Evolutionary conservation across 2,113 vertebrate species (phyloP).

Genomic region (Oncorhynchus gorbuscha): DNA sequence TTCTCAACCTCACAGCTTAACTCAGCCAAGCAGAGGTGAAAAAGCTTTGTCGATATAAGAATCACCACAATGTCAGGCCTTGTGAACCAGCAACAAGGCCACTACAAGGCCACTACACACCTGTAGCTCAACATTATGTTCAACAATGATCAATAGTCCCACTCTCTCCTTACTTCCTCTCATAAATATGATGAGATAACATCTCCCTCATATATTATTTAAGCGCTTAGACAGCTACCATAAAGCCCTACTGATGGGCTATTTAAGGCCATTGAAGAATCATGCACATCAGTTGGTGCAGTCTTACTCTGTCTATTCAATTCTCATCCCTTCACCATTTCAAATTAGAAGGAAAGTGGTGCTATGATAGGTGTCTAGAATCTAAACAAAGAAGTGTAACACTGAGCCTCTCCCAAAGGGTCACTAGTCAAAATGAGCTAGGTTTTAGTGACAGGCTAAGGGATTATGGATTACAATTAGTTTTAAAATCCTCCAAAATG

Average conservation of each 20-base stretch:
- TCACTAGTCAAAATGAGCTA: background rate
- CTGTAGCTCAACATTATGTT: background rate
- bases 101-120: background rate
- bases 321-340: slow-evolving; percentile 16
- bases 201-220: background rate
- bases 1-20: slow-evolving; percentile 78
- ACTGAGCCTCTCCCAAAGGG: background rate
- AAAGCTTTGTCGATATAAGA: slow-evolving; percentile 28
- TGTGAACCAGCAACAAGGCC: background rate
- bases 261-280: slow-evolving; percentile 54
- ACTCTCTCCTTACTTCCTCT: background rate
- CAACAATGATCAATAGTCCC: no score
- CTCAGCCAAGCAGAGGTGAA: slow-evolving; percentile 68
- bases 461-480: background rate
- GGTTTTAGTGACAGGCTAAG: slow-evolving; percentile 13
- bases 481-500: background rate
- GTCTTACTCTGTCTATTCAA: slow-evolving; percentile 41
- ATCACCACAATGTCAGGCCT: background rate
- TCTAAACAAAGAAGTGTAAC: background rate
- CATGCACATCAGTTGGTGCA: slow-evolving; percentile 29
- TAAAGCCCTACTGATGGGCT: slow-evolving; percentile 10
- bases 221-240: background rate
- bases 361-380: background rate
- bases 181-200: background rate
- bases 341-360: background rate